Evolutionary conservation across 2,888 invertebrate species (phyloP), one percentile per base, ranked within the genome.

Genomic region (Drosophila pseudotalamancana): DNA sequence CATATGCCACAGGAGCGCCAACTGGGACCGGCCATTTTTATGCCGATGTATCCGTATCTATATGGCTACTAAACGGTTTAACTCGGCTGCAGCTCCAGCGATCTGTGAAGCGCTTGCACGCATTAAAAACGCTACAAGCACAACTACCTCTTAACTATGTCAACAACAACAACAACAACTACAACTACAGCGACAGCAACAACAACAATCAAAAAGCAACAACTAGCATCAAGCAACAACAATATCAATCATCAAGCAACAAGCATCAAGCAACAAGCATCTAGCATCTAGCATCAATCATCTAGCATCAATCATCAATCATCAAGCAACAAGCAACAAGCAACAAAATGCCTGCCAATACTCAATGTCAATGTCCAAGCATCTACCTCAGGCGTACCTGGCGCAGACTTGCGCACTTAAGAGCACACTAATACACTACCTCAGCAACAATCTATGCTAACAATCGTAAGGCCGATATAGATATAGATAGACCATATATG

Each of bases 1-100:
- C 98, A 98, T 88, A 93, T 92, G 78, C 90, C 94, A 12, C 93
- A 94, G 61, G 94, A 94, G 18, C 93, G 94, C 67, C 92, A 93
- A 60, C 92, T 94, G 92, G 93, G 93, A 92, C 93, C 94, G 91
- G 92, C 94, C 4, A 93, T 94, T 9, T 94, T 94, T 64, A 93
- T 94, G 50, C 94, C 94, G 29, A 89, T 94, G 51, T 93, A 94
- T 19, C 93, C 94, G 42, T 94, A 94, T 83, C 78, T 94, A 1
- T 94, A 94, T 71, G 93, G 94, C 6, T 94, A 93, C 83, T 94
- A 92, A 57, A 11, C 32, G 27, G 19, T 40, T 43, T 42, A 31
- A 25, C 18, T 11, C 23, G 29, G 37, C 35, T 42, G 16, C 34
- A 34, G 63, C 51, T 63, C 54, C 60, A 72, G 66, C 66, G 72